Conservation (phyloP, 64 coral and sea anemone species). For the Hydrozoanthus tunicans region DNA sequence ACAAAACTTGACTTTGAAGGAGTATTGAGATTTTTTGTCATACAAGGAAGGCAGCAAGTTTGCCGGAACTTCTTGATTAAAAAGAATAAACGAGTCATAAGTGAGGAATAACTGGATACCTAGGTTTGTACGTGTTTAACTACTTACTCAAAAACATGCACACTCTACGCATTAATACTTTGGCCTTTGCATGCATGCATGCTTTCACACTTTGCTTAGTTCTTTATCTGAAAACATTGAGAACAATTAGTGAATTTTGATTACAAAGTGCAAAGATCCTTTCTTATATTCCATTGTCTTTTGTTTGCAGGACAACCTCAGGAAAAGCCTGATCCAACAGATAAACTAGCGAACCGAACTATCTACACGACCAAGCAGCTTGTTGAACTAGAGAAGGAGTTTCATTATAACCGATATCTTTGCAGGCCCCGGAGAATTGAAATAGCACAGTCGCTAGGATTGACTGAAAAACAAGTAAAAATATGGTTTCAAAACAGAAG, state of each 20-base stretch:
- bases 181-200: not conserved
- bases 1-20: not conserved
- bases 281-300: not conserved
- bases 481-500: conserved; percentile 98
- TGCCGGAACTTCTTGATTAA: not conserved
- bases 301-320: conserved; percentile 50
- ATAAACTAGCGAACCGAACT: conserved; percentile 79
- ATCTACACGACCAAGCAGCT: conserved; percentile 91
- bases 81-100: not conserved
- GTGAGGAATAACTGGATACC: not conserved
- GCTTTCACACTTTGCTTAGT: not conserved
- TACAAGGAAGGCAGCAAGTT: not conserved
- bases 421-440: conserved; percentile 94
- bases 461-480: conserved; percentile 98
- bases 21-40: not conserved
- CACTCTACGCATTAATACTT: no score
- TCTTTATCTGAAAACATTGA: not conserved
- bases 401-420: conserved; percentile 97
- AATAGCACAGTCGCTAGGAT: conserved; percentile 89
- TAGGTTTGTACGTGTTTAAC: no score
- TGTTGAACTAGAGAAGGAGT: conserved; percentile 98
- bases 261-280: not conserved
- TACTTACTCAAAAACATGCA: no score
- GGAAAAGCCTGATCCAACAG: conserved; percentile 55
- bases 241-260: not conserved